Base-by-base conservation (phyloP, 2,888 invertebrate species). In the Xiphydria camelus region DNA sequence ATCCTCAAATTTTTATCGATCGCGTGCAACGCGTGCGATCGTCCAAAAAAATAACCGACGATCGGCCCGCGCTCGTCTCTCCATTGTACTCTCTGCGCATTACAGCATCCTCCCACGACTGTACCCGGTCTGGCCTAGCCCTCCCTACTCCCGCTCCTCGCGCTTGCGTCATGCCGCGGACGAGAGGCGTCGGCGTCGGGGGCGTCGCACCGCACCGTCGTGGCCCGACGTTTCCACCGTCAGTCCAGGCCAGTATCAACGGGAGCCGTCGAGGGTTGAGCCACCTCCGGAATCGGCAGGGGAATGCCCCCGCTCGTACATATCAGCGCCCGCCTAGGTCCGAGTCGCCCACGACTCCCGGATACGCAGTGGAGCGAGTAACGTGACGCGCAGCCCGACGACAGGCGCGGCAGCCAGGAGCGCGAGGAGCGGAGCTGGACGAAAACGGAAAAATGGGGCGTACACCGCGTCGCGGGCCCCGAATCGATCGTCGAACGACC, bases 401-500 rank as follows among this genome's bases (percentile, higher is more conserved):
- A n/a, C n/a, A n/a, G n/a, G n/a, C n/a, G n/a, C n/a, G n/a, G n/a
- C n/a, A n/a, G n/a, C n/a, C n/a, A n/a, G 20, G 17, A 34, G 21
- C 22, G 10, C 15, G 17, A n/a, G 36, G n/a, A n/a, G 23, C 44
- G 31, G 31, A n/a, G 22, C 19, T 17, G 32, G 37, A 23, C 26
- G 29, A 32, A 29, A 19, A 29, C 26, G 45, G 47, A 64, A 68
- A 64, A 66, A 70, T 70, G 70, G 67, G 64, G 65, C 68, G 68
- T 64, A 64, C 61, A 61, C 61, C 59, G 58, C 53, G 63, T 67
- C 57, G 62, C 61, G 59, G 59, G 55, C 54, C 57, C 57, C 63
- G 70, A 66, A 70, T 70, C 70, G 70, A 71, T 71, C 66, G 70
- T 59, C 64, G 65, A 67, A 68, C 65, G 65, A 66, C 64, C 14